Evolutionary conservation across 2,888 invertebrate species (phyloP).

Genomic region (Quadroppia sp.): DNA sequence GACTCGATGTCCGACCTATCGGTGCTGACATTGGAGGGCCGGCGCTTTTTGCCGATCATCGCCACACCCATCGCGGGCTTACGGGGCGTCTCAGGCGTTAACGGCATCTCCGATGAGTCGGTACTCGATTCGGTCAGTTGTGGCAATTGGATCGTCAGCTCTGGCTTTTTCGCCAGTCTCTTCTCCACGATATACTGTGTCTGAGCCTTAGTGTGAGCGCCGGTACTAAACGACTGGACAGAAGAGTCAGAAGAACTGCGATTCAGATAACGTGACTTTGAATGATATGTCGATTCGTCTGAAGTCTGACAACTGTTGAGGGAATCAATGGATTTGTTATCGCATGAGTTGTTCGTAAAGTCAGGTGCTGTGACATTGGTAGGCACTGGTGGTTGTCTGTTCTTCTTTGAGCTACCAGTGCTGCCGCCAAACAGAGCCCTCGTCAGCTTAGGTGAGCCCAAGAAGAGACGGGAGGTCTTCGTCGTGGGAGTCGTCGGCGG

Average conservation of each 20-base stretch:
- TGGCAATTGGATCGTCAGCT: slow-evolving; percentile 45
- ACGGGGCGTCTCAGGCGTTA: slow-evolving; percentile 45
- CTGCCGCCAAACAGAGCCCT: slow-evolving; percentile 45
- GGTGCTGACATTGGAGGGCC: slow-evolving; percentile 45
- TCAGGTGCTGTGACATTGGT: slow-evolving; percentile 31
- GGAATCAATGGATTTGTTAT: background rate
- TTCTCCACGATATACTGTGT: slow-evolving; percentile 42
- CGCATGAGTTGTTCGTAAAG: background rate
- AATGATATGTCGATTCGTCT: slow-evolving; percentile 39
- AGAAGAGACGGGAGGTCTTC: slow-evolving; percentile 39
- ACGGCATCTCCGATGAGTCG: slow-evolving; percentile 36
- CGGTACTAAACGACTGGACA: slow-evolving; percentile 37
- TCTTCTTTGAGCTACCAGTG: slow-evolving; percentile 4
- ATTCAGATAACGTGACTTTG: slow-evolving; percentile 43
- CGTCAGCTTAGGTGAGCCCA: slow-evolving; percentile 45
- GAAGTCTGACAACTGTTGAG: slow-evolving; percentile 1
- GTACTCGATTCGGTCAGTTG: slow-evolving; percentile 42
- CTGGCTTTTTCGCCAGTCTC: slow-evolving; percentile 43
- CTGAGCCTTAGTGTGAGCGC: slow-evolving; percentile 34
- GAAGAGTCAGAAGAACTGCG: slow-evolving; percentile 45
- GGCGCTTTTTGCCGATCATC: slow-evolving; percentile 52
- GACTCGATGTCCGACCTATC: slow-evolving; percentile 42
- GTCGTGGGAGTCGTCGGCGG: background rate
- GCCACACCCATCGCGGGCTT: slow-evolving; percentile 53
- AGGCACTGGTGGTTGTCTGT: slow-evolving; percentile 26